Conservation (phyloP, 2,797 vertebrate genomes). For the Serranus cabrilla region DNA sequence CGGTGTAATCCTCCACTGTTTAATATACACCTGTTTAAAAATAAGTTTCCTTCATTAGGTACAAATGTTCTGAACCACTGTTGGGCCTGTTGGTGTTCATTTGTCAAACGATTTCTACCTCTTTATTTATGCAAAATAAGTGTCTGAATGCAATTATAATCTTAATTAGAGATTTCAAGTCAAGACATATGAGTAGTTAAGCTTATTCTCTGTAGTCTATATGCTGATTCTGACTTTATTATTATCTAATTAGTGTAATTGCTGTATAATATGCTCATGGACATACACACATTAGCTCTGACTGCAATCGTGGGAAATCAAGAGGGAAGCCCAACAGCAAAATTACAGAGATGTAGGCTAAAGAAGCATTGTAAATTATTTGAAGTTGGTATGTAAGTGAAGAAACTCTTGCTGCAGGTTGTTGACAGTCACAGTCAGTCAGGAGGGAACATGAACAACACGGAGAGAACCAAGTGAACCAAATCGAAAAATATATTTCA, state of each 20-base stretch:
- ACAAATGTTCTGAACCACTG: not conserved
- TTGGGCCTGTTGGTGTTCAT: not conserved
- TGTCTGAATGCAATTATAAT: not conserved
- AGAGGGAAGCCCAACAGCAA: not conserved
- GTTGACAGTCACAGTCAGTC: conserved; percentile 25
- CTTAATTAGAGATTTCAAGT: conserved; percentile 18
- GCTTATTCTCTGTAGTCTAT: conserved; percentile 5
- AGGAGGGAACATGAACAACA: conserved; percentile 31
- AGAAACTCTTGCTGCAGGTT: conserved; percentile 4
- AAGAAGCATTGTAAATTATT: not conserved
- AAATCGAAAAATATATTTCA: conserved; percentile 34
- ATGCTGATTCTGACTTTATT: conserved; percentile 4
- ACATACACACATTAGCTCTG: not conserved
- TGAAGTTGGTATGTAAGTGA: not conserved
- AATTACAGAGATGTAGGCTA: not conserved
- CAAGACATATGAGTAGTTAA: not conserved
- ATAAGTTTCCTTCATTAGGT: not conserved
- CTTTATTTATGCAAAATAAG: not conserved
- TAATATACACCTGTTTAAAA: not conserved
- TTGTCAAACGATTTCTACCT: not conserved
- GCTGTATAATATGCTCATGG: conserved; percentile 3
- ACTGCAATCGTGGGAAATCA: conserved; percentile 5
- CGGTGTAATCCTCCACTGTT: not conserved
- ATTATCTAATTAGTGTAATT: conserved; percentile 37
- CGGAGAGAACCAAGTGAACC: conserved; percentile 24